Evolutionary conservation across 2,113 vertebrate genomes (phyloP).

Genomic region (Atherinomorus stipes): DNA sequence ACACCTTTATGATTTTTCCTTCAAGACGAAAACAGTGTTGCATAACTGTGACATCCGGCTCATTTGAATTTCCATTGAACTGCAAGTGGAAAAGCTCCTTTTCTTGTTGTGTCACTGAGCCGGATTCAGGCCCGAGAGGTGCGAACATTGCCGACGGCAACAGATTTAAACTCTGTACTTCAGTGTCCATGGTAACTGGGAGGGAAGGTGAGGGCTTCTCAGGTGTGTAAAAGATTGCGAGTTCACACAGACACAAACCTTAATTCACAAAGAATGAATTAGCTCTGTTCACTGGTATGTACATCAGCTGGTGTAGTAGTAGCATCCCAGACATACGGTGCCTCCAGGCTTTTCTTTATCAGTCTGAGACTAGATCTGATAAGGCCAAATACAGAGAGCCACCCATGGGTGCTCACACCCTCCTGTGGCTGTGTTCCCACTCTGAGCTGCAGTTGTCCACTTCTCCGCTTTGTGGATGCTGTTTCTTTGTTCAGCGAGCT

Average conservation of each 20-base stretch:
- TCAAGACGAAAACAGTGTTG: slow-evolving; percentile 12
- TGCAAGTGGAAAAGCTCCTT: slow-evolving; percentile 34
- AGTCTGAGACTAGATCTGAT: slow-evolving; percentile 20
- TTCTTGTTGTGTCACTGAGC: slow-evolving; percentile 49
- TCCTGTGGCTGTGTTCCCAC: slow-evolving; percentile 14
- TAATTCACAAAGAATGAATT: slow-evolving; percentile 54
- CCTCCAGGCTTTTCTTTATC: slow-evolving; percentile 46
- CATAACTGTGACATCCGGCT: slow-evolving; percentile 39
- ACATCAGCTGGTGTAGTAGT: slow-evolving; percentile 47
- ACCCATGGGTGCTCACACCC: neutral
- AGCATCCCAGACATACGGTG: slow-evolving; percentile 35
- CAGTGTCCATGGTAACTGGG: slow-evolving; percentile 83
- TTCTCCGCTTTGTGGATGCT: slow-evolving; percentile 55
- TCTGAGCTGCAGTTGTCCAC: slow-evolving; percentile 56
- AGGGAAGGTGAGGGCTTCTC: slow-evolving; percentile 71
- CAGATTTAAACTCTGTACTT: slow-evolving; percentile 68
- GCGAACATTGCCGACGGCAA: slow-evolving; percentile 50
- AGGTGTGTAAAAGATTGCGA: slow-evolving; percentile 40
- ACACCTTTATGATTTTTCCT: slow-evolving; percentile 7
- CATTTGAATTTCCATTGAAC: slow-evolving; percentile 42
- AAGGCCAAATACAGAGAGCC: slow-evolving; percentile 4
- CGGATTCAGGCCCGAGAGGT: slow-evolving; percentile 52
- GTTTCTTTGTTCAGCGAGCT: slow-evolving; percentile 73
- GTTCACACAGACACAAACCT: slow-evolving; percentile 8
- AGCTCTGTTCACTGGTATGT: slow-evolving; percentile 10